Base-by-base conservation (phyloP, 1,140 invertebrate species). In the Drosophila persimilis region DNA sequence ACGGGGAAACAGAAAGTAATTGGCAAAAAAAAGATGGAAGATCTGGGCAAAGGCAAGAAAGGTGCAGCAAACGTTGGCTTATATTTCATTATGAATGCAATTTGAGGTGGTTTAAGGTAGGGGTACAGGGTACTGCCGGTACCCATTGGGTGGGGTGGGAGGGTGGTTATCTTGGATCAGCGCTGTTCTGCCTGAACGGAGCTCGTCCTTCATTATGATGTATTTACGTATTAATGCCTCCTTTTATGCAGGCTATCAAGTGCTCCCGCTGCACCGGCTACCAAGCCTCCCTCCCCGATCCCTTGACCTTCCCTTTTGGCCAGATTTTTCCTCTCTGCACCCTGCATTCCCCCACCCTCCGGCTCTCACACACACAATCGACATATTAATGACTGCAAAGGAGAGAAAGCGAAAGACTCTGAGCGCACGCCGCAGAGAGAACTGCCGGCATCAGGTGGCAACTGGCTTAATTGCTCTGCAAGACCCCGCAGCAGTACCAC, bases 201-300 rank as follows among this genome's bases (percentile, higher is more conserved):
- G 35, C 26, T 26, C 24, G 47, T 44, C 45, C 46, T 76, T 76
- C 77, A 80, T 80, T 81, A 78, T 78, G 70, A 26, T 55, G 60
- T 62, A 81, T 81, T 81, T 81, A 71, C 73, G 73, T 83, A 80
- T 80, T 80, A 77, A 73, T 62, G 73, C 78, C 73, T 73, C 47
- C 51, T 24, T 78, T 80, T 80, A 73, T 75, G 77, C 71, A 77
- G 62, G 58, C 67, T 39, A 67, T 72, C 72, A 62, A 75, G 65
- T 61, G 56, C 52, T 45, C 47, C 51, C 50, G 8, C 47, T 35
- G 53, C 59, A 52, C 65, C 57, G 66, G 60, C 60, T 60, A 43
- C 31, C 20, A 20, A 20, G 20, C 20, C 20, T 20, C 15, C n/a
- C 26, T 24, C 39, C 31, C 31, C 29, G 3, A 0, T 22, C 48